Percentiles rank a stretch among this genome's conserved stretches.
These are phyloP conservation scores for Steinernema feltiae DNA, from an alignment of 1,140 invertebrate genomes.

Conservation along the genomic window DNA sequence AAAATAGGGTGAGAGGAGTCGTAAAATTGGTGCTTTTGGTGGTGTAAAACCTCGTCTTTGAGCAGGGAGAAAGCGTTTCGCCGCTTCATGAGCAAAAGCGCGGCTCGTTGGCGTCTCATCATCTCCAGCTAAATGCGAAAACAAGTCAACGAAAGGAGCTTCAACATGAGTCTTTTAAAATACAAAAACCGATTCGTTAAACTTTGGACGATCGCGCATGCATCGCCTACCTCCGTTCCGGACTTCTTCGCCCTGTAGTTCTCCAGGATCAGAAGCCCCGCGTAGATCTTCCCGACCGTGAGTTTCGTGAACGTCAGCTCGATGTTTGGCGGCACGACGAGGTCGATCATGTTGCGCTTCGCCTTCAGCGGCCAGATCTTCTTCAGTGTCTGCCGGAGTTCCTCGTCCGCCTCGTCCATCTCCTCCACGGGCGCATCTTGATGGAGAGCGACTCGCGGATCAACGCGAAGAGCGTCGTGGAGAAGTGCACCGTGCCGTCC, in stretches of 20 bases:
- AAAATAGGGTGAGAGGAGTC: background rate
- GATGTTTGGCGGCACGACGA: constrained; percentile 83
- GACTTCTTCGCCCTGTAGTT: constrained; percentile 78
- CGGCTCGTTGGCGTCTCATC: constrained; percentile 30
- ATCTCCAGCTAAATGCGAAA: constrained; percentile 32
- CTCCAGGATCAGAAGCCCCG: constrained; percentile 87
- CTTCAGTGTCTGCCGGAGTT: constrained; percentile 86
- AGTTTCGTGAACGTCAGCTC: constrained; percentile 66
- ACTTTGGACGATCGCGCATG: constrained; percentile 6
- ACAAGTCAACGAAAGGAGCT: constrained; percentile 8
- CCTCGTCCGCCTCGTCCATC: constrained; percentile 97
- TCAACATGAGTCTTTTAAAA: too few relatives aligned
- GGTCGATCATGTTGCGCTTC: constrained; percentile 82
- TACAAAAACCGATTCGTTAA: too few relatives aligned
- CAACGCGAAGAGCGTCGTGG: constrained; percentile 93
- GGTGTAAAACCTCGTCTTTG: constrained; percentile 27
- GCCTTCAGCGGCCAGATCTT: constrained; percentile 97
- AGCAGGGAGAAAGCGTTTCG: constrained; percentile 27
- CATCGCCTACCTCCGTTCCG: constrained; percentile 50
- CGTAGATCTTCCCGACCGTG: constrained; percentile 98
- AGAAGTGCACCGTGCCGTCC: constrained; percentile 95
- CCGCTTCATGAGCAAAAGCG: constrained; percentile 32
- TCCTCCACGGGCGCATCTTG: constrained; percentile 97
- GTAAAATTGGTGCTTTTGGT: constrained; percentile 13
- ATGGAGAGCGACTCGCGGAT: constrained; percentile 97